phyloP scores from a whole-genome alignment of 2,888 invertebrate genomes.

The Lasioglossum villosulum region DNA sequence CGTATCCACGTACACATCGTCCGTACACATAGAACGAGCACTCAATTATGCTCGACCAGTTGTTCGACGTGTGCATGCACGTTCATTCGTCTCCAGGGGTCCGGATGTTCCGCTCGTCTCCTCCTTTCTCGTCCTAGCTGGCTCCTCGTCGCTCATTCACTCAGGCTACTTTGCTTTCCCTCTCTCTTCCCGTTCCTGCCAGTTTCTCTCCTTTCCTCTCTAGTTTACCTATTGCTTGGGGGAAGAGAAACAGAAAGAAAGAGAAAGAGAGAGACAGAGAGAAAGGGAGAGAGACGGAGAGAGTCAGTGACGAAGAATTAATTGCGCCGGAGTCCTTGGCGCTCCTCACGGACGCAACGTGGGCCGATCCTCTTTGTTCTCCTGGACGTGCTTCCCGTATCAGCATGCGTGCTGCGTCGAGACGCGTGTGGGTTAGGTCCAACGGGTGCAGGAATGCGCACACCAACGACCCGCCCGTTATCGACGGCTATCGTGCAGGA shows the following conservation, averaged over 20 bases:
- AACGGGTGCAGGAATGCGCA: slow-evolving; percentile 54
- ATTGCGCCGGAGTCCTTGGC: slow-evolving; percentile 73
- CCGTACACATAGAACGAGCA: slow-evolving; percentile 27
- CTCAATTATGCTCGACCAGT: slow-evolving; percentile 66
- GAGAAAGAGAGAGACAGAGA: not conserved
- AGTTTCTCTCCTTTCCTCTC: not conserved
- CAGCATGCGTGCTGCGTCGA: slow-evolving; percentile 47
- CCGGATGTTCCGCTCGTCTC: slow-evolving; percentile 64
- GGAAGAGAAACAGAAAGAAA: not conserved
- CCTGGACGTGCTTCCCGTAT: slow-evolving; percentile 68
- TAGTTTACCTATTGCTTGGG: slow-evolving; percentile 51
- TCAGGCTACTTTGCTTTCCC: slow-evolving; percentile 1
- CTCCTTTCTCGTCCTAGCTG: slow-evolving; percentile 26
- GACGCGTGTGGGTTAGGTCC: slow-evolving; percentile 44
- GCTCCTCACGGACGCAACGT: slow-evolving; percentile 68
- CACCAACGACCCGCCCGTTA: not conserved
- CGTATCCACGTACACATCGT: not conserved
- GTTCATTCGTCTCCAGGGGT: slow-evolving; percentile 60
- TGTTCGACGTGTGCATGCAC: slow-evolving; percentile 52
- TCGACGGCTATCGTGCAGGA: slow-evolving; percentile 3
- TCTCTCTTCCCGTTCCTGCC: not conserved
- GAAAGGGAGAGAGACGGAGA: not conserved
- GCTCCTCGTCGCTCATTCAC: slow-evolving; percentile 48
- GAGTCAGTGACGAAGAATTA: slow-evolving; percentile 72
- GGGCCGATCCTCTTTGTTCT: slow-evolving; percentile 72